Percentiles rank a stretch among this genome's conserved stretches.
These are phyloP conservation scores for Drosophila sucinea DNA, from an alignment of 1,140 invertebrate species.

Conservation along the genomic window DNA sequence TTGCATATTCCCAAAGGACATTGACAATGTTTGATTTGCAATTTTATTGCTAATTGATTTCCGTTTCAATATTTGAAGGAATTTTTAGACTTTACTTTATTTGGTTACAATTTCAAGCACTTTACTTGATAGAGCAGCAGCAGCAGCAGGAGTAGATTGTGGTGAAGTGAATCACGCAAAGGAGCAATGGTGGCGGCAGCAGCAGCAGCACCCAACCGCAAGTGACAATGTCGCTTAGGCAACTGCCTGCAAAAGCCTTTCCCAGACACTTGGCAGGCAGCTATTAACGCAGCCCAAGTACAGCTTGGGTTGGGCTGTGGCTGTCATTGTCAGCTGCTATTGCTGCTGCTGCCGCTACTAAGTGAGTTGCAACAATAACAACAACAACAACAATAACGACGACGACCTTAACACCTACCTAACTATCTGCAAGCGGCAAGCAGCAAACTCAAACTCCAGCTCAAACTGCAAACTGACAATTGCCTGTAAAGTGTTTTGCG, in stretches of 20 bases:
- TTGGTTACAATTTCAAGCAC: neutral
- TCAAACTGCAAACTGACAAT: conserved; percentile 61
- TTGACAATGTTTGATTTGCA: conserved; percentile 58
- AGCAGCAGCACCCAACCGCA: conserved; percentile 56
- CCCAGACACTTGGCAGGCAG: conserved; percentile 47
- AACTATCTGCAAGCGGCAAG: conserved; percentile 19
- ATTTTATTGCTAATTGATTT: conserved; percentile 80
- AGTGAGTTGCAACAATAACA: conserved; percentile 54
- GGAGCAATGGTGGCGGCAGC: conserved; percentile 4
- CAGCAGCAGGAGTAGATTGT: neutral
- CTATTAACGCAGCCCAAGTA: conserved; percentile 54
- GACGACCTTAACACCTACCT: conserved; percentile 31
- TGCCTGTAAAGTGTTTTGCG: conserved; percentile 78
- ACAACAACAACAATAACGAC: conserved; percentile 36
- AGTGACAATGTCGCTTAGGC: conserved; percentile 75
- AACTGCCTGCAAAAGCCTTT: conserved; percentile 50
- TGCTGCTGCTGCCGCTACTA: conserved; percentile 24
- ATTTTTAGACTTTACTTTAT: neutral
- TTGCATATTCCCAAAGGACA: conserved; percentile 59
- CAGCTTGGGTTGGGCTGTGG: conserved; percentile 14
- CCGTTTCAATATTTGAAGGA: conserved; percentile 19
- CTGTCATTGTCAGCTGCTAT: conserved; percentile 70
- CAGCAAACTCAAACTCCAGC: conserved; percentile 21
- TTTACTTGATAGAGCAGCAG: neutral
- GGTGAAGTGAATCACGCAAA: too few relatives aligned